Percentiles rank a stretch among this genome's conserved stretches.
Evolutionary conservation across 1,140 invertebrate species (phyloP).

Genomic region (Papilio machaon): DNA sequence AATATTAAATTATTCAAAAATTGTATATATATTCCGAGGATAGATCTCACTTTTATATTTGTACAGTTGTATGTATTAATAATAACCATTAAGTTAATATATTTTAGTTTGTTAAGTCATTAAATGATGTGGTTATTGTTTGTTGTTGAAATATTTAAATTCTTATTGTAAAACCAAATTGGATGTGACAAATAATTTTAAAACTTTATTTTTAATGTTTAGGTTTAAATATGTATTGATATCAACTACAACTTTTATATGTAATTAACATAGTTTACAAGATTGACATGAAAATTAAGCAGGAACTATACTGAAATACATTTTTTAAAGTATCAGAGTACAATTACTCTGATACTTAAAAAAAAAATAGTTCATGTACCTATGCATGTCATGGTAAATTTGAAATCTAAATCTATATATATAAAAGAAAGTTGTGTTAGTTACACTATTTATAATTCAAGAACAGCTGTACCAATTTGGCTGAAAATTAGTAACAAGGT

Average conservation of each 20-base stretch:
- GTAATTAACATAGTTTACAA: not conserved
- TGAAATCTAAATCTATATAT: too few relatives aligned
- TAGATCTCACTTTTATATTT: constrained; percentile 77
- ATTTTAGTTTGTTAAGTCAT: constrained; percentile 56
- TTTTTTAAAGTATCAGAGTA: too few relatives aligned
- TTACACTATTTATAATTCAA: too few relatives aligned
- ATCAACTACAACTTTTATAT: constrained; percentile 14
- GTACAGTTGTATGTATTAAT: constrained; percentile 54
- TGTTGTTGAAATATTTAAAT: constrained; percentile 50
- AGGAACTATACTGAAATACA: not conserved
- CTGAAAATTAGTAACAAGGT: too few relatives aligned
- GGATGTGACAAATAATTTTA: constrained; percentile 53
- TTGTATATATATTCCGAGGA: constrained; percentile 46
- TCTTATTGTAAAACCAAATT: constrained; percentile 57
- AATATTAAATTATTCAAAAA: constrained; percentile 44
- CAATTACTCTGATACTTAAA: not conserved
- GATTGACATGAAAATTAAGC: not conserved
- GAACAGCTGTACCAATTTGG: too few relatives aligned
- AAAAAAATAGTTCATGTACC: not conserved
- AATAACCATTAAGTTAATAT: constrained; percentile 49
- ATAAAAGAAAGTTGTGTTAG: too few relatives aligned
- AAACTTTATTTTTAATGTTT: constrained; percentile 5
- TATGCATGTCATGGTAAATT: not conserved
- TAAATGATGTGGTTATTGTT: constrained; percentile 57
- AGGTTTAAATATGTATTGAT: constrained; percentile 1